These are phyloP conservation scores for Pocota personata DNA, from an alignment of 2,888 invertebrate species.

Conservation along the genomic window DNA sequence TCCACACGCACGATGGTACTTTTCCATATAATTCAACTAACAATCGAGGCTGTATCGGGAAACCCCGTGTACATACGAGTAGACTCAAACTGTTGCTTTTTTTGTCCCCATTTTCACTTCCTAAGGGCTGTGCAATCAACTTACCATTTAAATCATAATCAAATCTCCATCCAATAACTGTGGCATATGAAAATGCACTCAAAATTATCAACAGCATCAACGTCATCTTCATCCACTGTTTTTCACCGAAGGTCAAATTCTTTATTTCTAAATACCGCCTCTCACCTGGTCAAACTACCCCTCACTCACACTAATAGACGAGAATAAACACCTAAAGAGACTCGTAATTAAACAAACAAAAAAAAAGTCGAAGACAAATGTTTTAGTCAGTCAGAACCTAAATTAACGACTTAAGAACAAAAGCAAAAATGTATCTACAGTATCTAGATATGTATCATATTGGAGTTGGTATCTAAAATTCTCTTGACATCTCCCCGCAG, in stretches of 20 bases:
- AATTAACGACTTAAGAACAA: not conserved
- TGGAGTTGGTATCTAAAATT: not conserved
- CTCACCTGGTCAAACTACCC: slow-evolving; percentile 28
- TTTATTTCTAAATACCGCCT: slow-evolving; percentile 2
- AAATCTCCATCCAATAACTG: slow-evolving; percentile 23
- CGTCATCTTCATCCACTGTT: not conserved
- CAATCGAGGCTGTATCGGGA: too few relatives aligned
- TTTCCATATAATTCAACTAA: not conserved
- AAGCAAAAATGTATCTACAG: not conserved
- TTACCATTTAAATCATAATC: slow-evolving; percentile 5
- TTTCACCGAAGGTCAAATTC: slow-evolving; percentile 18
- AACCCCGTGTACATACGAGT: too few relatives aligned
- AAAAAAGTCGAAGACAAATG: not conserved
- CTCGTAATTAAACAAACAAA: not conserved
- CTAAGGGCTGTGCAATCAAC: not conserved
- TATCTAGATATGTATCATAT: not conserved
- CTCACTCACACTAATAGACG: not conserved
- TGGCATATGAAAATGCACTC: not conserved
- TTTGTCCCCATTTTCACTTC: too few relatives aligned
- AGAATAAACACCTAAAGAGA: not conserved
- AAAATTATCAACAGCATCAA: slow-evolving; percentile 6
- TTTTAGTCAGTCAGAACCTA: not conserved
- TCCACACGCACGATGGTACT: not conserved
- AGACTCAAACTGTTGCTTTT: too few relatives aligned
- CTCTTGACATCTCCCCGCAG: not conserved